These are phyloP conservation scores for Porites australiensis DNA, from an alignment of 64 coral and sea anemone species.

Conservation along the genomic window DNA sequence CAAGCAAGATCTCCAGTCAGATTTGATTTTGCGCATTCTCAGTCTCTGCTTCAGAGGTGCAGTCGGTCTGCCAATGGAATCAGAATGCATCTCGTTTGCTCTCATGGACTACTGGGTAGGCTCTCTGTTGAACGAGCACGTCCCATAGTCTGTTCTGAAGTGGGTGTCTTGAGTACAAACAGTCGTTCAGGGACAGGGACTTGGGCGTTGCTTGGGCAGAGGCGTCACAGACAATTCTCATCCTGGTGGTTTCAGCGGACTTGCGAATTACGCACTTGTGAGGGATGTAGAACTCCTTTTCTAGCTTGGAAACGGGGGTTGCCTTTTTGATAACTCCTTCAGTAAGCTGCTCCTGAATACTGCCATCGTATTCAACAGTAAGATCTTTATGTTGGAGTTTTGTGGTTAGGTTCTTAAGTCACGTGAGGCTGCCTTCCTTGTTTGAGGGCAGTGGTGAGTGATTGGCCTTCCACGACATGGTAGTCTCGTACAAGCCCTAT, in stretches of 20 bases:
- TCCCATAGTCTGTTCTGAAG: conserved; percentile 42
- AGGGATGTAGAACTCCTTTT: conserved; percentile 43
- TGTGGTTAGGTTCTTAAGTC: conserved; percentile 25
- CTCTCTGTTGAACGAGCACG: conserved; percentile 1
- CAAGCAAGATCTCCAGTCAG: neutral
- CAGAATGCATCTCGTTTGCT: neutral
- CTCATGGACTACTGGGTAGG: conserved; percentile 13
- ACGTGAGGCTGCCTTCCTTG: conserved; percentile 55
- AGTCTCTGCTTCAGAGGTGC: neutral
- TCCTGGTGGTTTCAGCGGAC: conserved; percentile 44
- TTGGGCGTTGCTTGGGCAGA: conserved; percentile 18
- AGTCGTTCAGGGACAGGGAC: conserved; percentile 55
- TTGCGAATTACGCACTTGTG: conserved; percentile 45
- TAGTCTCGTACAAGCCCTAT: conserved; percentile 63
- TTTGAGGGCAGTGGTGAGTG: conserved; percentile 49
- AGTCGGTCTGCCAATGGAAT: conserved; percentile 19
- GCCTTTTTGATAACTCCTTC: conserved; percentile 50
- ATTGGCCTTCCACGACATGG: conserved; percentile 58
- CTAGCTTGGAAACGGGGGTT: neutral
- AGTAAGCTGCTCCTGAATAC: conserved; percentile 61
- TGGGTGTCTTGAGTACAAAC: conserved; percentile 50
- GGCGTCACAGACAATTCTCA: conserved; percentile 46
- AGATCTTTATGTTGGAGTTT: conserved; percentile 51
- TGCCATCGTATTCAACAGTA: conserved; percentile 33
- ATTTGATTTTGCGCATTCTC: conserved; percentile 13